These are phyloP conservation scores for Aurelia aurita complex sp. Pacific DNA, from an alignment of 30 jellyfish, hydroid and myxozoan genomes.

Conservation along the genomic window DNA sequence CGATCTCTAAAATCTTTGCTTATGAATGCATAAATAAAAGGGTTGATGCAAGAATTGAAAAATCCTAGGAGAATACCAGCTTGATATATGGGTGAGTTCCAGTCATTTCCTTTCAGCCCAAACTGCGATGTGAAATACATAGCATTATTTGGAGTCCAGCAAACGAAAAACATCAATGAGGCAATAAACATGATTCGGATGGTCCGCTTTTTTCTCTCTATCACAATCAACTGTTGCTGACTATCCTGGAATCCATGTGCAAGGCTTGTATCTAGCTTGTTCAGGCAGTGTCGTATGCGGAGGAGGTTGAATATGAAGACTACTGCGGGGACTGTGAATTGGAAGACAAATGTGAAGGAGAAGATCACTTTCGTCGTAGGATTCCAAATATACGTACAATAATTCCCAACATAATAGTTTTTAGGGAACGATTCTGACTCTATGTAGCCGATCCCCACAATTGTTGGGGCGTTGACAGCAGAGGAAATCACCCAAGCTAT, in stretches of 20 bases:
- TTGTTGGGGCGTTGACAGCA: constrained; percentile 48
- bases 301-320: constrained; percentile 14
- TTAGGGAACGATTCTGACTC: not conserved
- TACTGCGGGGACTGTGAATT: constrained; percentile 42
- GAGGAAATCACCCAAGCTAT: constrained; percentile 27
- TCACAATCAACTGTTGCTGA: not conserved
- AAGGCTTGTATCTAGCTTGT: not conserved
- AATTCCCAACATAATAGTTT: constrained; percentile 44
- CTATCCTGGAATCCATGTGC: not conserved
- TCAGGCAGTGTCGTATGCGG: constrained; percentile 11
- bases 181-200: constrained; percentile 18
- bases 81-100: constrained; percentile 66
- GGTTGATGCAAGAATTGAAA: constrained; percentile 67
- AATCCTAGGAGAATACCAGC: constrained; percentile 43
- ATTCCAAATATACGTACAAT: constrained; percentile 32
- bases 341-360: constrained; percentile 16
- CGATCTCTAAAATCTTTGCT: constrained; percentile 40
- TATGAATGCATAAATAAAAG: constrained; percentile 50
- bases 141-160: constrained; percentile 56
- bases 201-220: constrained; percentile 32
- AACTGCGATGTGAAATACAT: constrained; percentile 29
- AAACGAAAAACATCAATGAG: constrained; percentile 53
- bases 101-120: constrained; percentile 16
- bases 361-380: not conserved
- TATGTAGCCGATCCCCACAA: constrained; percentile 36